Evolutionary conservation across 2,797 vertebrate genomes (phyloP).

Genomic region (Girardinus metallicus): DNA sequence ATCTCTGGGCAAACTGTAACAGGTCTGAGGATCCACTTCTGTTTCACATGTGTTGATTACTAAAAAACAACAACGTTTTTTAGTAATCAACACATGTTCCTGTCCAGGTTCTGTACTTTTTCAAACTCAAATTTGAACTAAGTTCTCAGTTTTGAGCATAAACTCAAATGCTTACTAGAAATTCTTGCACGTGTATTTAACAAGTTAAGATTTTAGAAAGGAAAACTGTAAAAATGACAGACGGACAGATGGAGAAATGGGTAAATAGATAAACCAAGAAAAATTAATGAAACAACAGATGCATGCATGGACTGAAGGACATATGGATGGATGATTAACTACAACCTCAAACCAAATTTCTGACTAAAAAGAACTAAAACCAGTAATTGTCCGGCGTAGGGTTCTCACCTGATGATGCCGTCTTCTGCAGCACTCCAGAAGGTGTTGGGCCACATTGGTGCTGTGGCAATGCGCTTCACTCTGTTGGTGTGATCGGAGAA

Average conservation of each 20-base stretch:
- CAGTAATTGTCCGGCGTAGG: background rate
- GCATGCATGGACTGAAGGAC: background rate
- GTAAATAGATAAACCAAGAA: background rate
- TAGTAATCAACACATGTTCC: background rate
- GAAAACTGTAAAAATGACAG: background rate
- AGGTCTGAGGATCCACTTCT: background rate
- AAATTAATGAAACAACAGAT: background rate
- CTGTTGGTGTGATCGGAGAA: slow-evolving; percentile 98
- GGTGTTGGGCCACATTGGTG: slow-evolving; percentile 98
- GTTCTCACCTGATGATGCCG: slow-evolving; percentile 89
- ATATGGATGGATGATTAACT: background rate
- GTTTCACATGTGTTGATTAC: background rate
- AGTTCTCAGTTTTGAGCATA: background rate
- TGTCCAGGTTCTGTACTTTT: background rate
- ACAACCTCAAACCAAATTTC: background rate
- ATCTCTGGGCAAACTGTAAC: background rate
- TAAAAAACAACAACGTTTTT: background rate
- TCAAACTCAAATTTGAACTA: background rate
- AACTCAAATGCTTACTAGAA: background rate
- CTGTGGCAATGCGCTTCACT: slow-evolving; percentile 96
- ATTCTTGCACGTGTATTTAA: background rate
- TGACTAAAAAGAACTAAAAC: background rate
- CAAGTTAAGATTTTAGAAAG: background rate
- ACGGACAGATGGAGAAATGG: background rate
- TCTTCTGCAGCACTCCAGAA: slow-evolving; percentile 99